Base-by-base conservation (phyloP, 2,113 vertebrate genomes). In the Malurus alboscapulatus region DNA sequence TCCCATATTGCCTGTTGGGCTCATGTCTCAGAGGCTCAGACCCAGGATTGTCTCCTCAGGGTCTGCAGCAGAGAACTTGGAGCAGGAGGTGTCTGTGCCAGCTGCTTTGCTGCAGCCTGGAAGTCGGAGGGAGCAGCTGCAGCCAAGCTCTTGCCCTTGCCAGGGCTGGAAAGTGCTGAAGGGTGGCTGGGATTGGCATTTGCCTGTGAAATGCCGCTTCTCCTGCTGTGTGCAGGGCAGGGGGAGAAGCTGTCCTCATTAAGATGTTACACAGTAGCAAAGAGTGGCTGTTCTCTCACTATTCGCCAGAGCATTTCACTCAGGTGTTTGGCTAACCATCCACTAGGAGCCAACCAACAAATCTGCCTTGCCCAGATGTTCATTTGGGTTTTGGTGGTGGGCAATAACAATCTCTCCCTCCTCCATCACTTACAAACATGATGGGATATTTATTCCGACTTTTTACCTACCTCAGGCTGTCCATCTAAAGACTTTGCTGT, bases 281-380 rank as follows among this genome's bases (percentile, higher is more conserved):
- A 9, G 17, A 7, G 25, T 24, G 32, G 36, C 34, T 71, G 54
- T 51, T 78, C 50, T 68, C 8, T 47, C 30, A 38, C 12, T 45
- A 0, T 32, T 76, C 8, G 7, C 29, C 69, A 24, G 15, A 7
- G 7, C 0, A 0, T 72, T 81, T 89, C 53, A 12, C 38, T 82
- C 21, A 5, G 34, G 15, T 58, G 32, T 61, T 69, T 48, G 26
- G 50, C 38, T 38, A 38, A 38, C 38, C 38, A 38, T 10, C 38
- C 38, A 45, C 10, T 3, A 11, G 75, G 44, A 75, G 19, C 42
- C 45, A 6, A 53, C 21, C 16, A 68, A 30, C 5, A 36, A 9
- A 54, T 50, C 59, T 45, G 7, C 29, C 30, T 50, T 44, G 58
- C 5, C 19, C 32, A 40, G 26, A 9, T 34, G 9, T 2, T 73